Conservation (phyloP, 2,797 vertebrate genomes). For the Cynopterus sphinx region DNA sequence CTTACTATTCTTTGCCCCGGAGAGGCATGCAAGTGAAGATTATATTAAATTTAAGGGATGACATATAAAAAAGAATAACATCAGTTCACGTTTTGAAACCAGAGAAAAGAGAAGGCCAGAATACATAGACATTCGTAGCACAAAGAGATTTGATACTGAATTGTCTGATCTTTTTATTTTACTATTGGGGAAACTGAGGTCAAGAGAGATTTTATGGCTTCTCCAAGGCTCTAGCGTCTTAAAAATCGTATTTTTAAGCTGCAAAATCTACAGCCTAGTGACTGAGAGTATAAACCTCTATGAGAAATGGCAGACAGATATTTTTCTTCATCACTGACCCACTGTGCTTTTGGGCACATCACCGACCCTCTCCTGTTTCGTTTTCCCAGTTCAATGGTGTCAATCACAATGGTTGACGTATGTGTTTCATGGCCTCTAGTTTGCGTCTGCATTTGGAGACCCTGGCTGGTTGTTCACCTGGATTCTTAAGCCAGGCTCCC, state of each 20-base stretch:
- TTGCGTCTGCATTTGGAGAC: neutral
- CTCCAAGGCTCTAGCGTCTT: neutral
- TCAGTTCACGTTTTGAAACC: slow-evolving; percentile 2
- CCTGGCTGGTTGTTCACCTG: neutral
- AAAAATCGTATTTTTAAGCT: neutral
- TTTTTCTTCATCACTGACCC: neutral
- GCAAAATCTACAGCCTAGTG: neutral
- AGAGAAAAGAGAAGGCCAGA: neutral
- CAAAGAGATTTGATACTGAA: neutral
- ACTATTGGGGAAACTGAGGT: neutral
- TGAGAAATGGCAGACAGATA: neutral
- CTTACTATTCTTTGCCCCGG: neutral
- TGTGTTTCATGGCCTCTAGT: neutral
- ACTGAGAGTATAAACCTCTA: neutral
- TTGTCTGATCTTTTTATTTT: neutral
- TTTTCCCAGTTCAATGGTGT: neutral
- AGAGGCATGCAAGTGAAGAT: neutral
- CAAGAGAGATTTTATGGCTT: neutral
- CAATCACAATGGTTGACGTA: neutral
- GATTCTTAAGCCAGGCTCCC: neutral
- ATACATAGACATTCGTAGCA: neutral
- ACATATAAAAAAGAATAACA: neutral
- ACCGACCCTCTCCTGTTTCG: neutral
- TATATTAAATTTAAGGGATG: neutral
- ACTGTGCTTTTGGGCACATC: neutral